Evolutionary conservation across 2,113 vertebrate species (phyloP).

Genomic region (Antennarius striatus): DNA sequence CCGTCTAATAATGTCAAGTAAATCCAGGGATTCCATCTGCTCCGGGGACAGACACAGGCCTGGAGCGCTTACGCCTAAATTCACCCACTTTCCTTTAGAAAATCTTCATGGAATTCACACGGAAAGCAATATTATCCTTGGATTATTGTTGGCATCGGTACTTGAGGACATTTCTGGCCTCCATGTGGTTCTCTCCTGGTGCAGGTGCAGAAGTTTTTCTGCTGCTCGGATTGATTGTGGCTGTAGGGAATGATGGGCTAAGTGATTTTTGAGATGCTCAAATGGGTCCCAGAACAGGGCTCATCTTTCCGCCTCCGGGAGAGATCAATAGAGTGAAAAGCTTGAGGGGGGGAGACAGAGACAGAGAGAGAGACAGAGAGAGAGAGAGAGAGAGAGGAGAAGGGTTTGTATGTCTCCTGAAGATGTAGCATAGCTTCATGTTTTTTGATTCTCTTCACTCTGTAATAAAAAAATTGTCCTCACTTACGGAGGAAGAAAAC

Average conservation of each 20-base stretch:
- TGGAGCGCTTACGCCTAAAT: not conserved
- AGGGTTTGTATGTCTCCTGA: not conserved
- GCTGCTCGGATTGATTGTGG: conserved; percentile 71
- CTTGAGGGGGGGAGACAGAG: conserved; percentile 32
- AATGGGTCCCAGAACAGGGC: conserved; percentile 79
- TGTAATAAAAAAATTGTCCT: not conserved
- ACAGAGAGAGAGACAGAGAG: conserved; percentile 28
- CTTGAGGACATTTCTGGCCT: conserved; percentile 17
- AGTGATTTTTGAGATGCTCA: conserved; percentile 82
- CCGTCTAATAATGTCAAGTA: conserved; percentile 19
- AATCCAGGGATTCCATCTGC: conserved; percentile 47
- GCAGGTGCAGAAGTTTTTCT: conserved; percentile 28
- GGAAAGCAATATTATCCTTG: not conserved
- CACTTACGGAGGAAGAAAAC: not conserved
- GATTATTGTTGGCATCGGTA: not conserved
- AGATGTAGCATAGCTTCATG: too few species aligned
- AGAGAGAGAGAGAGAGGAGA: conserved; percentile 4
- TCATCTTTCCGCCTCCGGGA: conserved; percentile 77
- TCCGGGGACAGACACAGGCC: conserved; percentile 1
- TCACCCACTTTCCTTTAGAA: conserved; percentile 4
- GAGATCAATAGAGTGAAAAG: conserved; percentile 81
- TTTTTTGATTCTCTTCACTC: too few species aligned
- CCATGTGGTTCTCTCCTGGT: conserved; percentile 10
- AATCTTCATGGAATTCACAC: not conserved
- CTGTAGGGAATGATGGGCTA: conserved; percentile 73